A percentile compares a stretch with the other conserved stretches of the same genome.
phyloP scores from a whole-genome alignment of 1,140 invertebrate species.

The Dreissena rostriformis region DNA sequence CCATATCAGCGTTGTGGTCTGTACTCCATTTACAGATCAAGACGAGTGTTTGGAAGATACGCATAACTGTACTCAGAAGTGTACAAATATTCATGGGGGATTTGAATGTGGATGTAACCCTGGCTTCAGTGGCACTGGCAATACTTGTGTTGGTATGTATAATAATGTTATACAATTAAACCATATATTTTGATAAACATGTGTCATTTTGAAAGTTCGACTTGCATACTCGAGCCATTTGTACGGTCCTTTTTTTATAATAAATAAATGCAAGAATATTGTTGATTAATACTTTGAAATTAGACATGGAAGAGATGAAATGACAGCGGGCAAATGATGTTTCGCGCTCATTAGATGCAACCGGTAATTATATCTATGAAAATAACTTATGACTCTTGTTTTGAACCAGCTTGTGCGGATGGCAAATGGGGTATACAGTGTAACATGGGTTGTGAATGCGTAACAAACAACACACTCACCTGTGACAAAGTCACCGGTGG shows the following conservation, averaged over 20 bases:
- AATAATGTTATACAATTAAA: not conserved
- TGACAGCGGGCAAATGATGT: no score
- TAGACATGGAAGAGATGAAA: not conserved
- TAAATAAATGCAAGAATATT: not conserved
- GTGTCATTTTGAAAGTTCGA: no score
- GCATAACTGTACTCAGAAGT: constrained; percentile 27
- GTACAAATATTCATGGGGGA: constrained; percentile 8
- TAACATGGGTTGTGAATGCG: no score
- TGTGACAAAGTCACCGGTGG: constrained; percentile 40
- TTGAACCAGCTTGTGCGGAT: no score
- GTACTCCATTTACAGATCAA: constrained; percentile 3
- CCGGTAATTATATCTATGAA: no score
- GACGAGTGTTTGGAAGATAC: constrained; percentile 32
- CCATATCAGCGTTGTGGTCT: not conserved
- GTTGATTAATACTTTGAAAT: not conserved
- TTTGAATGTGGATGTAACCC: constrained; percentile 23
- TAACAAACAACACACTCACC: not conserved
- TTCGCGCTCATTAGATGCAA: no score
- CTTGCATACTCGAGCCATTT: not conserved
- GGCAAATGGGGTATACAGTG: no score
- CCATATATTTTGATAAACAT: no score
- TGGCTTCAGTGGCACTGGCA: not conserved
- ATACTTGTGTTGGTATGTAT: not conserved
- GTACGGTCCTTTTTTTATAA: no score
- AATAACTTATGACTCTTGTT: no score